These are phyloP conservation scores for Pelagia noctiluca DNA, from an alignment of 30 jellyfish, hydroid and myxozoan species.

Conservation along the genomic window DNA sequence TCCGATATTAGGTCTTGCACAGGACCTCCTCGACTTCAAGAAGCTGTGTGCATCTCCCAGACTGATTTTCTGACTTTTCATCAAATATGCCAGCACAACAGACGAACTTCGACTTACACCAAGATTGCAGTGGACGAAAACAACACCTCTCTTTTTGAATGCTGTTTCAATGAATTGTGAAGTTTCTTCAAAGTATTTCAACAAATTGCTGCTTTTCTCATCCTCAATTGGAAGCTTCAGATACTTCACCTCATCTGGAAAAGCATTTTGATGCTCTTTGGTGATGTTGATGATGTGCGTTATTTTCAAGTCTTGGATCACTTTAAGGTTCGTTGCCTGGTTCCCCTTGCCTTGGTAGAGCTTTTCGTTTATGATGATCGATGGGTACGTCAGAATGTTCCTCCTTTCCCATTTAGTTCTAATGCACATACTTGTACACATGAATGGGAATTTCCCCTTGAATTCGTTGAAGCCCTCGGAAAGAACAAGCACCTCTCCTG, in stretches of 20 bases:
- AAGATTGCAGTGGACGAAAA: conserved; percentile 82
- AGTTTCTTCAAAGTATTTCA: conserved; percentile 62
- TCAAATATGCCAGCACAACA: conserved; percentile 69
- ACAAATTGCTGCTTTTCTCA: conserved; percentile 48
- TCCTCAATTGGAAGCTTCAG: conserved; percentile 77
- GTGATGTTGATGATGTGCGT: conserved; percentile 80
- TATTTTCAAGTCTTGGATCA: conserved; percentile 67
- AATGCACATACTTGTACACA: conserved; percentile 70
- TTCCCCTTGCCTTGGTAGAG: conserved; percentile 94
- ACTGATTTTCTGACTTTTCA: conserved; percentile 61
- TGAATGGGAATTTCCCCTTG: conserved; percentile 60
- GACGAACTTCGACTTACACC: conserved; percentile 94
- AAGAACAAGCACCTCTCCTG: conserved; percentile 78
- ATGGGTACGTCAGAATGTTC: conserved; percentile 72
- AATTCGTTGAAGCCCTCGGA: conserved; percentile 61
- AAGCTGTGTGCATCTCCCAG: conserved; percentile 64
- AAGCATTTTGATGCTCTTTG: conserved; percentile 78
- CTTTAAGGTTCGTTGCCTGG: conserved; percentile 74
- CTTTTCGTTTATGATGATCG: conserved; percentile 60
- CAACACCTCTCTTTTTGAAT: conserved; percentile 61
- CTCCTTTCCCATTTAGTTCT: conserved; percentile 71
- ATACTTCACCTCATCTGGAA: conserved; percentile 64
- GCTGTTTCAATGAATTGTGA: conserved; percentile 77
- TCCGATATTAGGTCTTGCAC: conserved; percentile 88
- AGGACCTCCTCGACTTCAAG: conserved; percentile 78